Evolutionary conservation across 2,797 vertebrate species (phyloP), one percentile per base, ranked within the genome.

Genomic region (Uromys caudimaculatus): DNA sequence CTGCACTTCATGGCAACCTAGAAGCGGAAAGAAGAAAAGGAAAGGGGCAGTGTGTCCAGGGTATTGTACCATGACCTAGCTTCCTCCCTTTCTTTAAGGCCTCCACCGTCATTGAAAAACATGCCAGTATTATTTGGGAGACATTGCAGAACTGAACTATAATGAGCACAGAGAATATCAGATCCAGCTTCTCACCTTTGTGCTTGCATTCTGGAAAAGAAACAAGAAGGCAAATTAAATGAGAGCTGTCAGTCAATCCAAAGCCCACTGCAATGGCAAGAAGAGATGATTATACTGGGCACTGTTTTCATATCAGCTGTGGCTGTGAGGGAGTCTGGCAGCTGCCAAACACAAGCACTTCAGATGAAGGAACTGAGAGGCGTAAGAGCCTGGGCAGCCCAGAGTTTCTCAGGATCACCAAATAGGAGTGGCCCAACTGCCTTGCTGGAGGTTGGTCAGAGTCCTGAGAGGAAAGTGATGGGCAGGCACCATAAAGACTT

Each of bases 281-380:
- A 41, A 78, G 71, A 54, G 52, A 12, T 13, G 0, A 12, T 44
- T n/a, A 3, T 8, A 23, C 1, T 0, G 17, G 52, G 5, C 0
- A 0, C 44, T 17, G 12, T 11, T 64, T 52, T 32, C 6, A 0
- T 6, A 19, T 4, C 24, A 3, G 3, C 1, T 3, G 3, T 10
- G 29, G 47, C 19, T 50, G 7, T 3, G 32, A 47, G 13, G 10
- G 27, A 27, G 7, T 21, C 2, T 4, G 1, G 1, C 23, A 29
- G 76, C 44, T 58, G 1, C 29, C 2, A 14, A 3, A 47, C 21
- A 64, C 73, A 19, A 21, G 16, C 1, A 0, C 5, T 41, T 29
- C 4, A 29, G 77, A 17, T 6, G n/a, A 47, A 77, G 44, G 56
- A 44, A 12, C 11, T 21, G 0, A 27, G 2, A 0, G 1, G 24